These are phyloP conservation scores for Acanthosepion pharaonis DNA, from an alignment of 2,888 invertebrate genomes.

Conservation along the genomic window DNA sequence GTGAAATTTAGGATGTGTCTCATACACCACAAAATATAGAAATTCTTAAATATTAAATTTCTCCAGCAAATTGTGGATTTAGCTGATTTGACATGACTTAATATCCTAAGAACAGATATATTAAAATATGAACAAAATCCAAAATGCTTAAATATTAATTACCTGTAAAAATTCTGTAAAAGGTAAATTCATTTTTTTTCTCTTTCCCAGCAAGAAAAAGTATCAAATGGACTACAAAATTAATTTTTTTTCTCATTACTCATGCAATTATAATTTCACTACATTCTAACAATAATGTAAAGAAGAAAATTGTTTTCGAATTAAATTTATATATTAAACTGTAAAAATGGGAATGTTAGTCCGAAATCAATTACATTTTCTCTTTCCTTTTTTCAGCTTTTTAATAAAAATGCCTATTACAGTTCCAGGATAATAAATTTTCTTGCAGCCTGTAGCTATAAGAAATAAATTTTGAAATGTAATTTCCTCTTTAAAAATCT, in stretches of 20 bases:
- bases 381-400: background rate
- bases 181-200: too few species aligned
- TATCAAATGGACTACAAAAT: background rate
- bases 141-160: too few species aligned
- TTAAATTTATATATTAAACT: background rate
- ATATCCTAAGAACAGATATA: too few species aligned
- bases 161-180: too few species aligned
- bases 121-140: too few species aligned
- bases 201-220: background rate
- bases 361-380: background rate
- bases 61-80: too few species aligned
- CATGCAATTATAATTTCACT: background rate
- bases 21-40: too few species aligned
- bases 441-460: background rate
- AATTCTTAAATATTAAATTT: too few species aligned
- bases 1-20: too few species aligned
- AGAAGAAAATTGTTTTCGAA: background rate
- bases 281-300: too few species aligned
- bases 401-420: slow-evolving; percentile 36
- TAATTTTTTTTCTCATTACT: background rate
- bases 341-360: background rate
- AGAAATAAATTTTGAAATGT: background rate
- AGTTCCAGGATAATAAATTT: background rate
- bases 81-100: too few species aligned
- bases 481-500: background rate